Evolutionary conservation across 2,888 invertebrate genomes (phyloP), one percentile per base, ranked within the genome.

Genomic region (Eupeodes luniger): DNA sequence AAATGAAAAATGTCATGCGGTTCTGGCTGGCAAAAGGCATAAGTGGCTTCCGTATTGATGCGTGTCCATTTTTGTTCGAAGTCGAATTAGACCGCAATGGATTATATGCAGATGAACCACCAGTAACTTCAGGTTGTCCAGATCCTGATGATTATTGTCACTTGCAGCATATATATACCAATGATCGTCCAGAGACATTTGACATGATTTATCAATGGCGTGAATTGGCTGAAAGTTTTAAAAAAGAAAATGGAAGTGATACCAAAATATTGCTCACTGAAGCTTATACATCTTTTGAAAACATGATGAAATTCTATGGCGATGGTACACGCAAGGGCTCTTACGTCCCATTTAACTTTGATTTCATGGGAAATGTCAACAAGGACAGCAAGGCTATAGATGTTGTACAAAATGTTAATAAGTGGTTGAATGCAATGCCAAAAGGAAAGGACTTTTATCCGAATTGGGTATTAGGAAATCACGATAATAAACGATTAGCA

Each of bases 401-500:
- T 19, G 94, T 95, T 27, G 94, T 95, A 82, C 89, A 90, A 0
- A 90, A 93, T 1, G 94, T 96, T n/a, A 94, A 95, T 61, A 93
- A 93, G 12, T 96, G 96, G 96, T 90, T 95, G 90, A 93, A 93
- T 0, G 94, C 94, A 12, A 94, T 95, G 93, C 95, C 92, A 0
- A 69, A 91, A 0, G 91, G 91, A 0, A 72, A 91, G 0, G 91
- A 91, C 4, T 91, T 91, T 7, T 91, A 90, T 0, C 91, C 92
- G 47, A 92, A 92, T 40, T 92, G 92, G 89, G 89, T 89, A 10
- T 72, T 97, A 91, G 97, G 97, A 16, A 97, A 97, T 92, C 97
- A 97, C 89, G 97, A 97, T 91, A 95, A 96, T 57, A 94, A 93
- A 76, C 95, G 97, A 85, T 94, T 96, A 5, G 96, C 96, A 0